Percentiles rank a stretch among this genome's conserved stretches.
Conservation (phyloP, 2,113 vertebrate species). For the Phrynosoma blainvillii region DNA sequence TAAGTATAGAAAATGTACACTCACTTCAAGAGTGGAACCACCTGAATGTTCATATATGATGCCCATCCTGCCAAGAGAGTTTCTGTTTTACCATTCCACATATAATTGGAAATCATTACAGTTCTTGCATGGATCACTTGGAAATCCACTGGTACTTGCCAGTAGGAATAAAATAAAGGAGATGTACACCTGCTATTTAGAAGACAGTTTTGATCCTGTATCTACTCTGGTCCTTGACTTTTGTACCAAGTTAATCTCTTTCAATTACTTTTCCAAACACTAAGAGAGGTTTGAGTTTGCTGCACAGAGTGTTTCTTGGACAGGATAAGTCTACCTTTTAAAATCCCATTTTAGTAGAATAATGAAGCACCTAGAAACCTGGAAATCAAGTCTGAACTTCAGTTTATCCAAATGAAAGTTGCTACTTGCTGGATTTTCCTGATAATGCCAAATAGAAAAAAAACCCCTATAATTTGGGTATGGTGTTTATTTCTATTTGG, state of each 20-base stretch:
- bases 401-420: neutral
- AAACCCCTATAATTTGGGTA: no score
- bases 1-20: conserved; percentile 13
- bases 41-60: neutral
- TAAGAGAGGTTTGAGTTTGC: neutral
- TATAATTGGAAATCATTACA: conserved; percentile 8
- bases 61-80: neutral
- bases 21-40: neutral
- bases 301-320: neutral
- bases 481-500: no score
- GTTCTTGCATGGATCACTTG: conserved; percentile 4
- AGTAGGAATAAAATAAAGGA: conserved; percentile 8
- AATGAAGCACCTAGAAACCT: neutral
- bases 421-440: no score
- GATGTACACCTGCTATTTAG: conserved; percentile 25
- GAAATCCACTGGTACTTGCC: conserved; percentile 27
- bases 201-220: neutral
- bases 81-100: neutral
- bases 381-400: neutral
- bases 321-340: neutral
- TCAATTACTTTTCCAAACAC: neutral
- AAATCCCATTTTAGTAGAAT: neutral
- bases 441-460: no score
- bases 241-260: neutral
- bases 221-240: neutral